phyloP scores from a whole-genome alignment of 2,888 invertebrate species.

The Carcina quercana region DNA sequence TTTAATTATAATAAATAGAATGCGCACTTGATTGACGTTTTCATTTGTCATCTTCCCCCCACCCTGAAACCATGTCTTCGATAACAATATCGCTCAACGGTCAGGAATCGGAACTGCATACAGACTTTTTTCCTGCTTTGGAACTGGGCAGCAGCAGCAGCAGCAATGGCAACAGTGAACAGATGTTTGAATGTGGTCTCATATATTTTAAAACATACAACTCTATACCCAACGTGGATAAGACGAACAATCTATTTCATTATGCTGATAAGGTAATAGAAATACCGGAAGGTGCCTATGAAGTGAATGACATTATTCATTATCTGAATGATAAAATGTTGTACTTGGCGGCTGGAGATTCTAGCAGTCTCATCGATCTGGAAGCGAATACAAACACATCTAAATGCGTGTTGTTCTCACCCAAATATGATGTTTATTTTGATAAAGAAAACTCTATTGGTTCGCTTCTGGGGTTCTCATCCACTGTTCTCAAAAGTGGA shows the following conservation, averaged over 20 bases:
- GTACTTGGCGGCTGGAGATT: too few relatives aligned
- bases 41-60: not conserved
- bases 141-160: constrained; percentile 3
- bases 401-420: not conserved
- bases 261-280: not conserved
- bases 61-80: not conserved
- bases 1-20: constrained; percentile 1
- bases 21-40: too few relatives aligned
- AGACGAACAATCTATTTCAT: not conserved
- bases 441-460: not conserved
- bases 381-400: constrained; percentile 3
- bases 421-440: not conserved
- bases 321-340: not conserved
- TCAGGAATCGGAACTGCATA: not conserved
- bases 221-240: not conserved
- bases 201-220: constrained; percentile 1
- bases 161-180: too few relatives aligned
- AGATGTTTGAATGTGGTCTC: constrained; percentile 9
- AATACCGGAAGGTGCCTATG: constrained; percentile 3
- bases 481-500: constrained; percentile 1
- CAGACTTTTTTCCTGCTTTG: constrained; percentile 2
- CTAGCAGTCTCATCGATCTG: too few relatives aligned
- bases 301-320: constrained; percentile 1
- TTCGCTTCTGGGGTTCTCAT: not conserved
- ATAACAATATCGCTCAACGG: constrained; percentile 1